Evolutionary conservation across 2,113 vertebrate genomes (phyloP).

Genomic region (Zingel zingel): DNA sequence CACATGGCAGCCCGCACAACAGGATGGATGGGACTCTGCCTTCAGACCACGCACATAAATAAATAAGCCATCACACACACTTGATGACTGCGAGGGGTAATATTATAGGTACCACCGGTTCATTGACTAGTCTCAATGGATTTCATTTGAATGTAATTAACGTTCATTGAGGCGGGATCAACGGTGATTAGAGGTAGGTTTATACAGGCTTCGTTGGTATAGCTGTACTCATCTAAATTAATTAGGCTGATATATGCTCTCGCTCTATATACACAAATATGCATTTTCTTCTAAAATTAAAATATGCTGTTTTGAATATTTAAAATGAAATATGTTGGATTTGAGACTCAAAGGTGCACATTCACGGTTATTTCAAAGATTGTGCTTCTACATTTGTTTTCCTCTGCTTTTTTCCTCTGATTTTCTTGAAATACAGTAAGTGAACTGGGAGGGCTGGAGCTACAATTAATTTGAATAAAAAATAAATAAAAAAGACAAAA

Average conservation of each 20-base stretch:
- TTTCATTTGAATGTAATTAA: slow-evolving; percentile 67
- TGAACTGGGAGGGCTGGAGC: neutral
- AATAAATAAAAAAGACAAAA: slow-evolving; percentile 2
- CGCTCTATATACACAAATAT: slow-evolving; percentile 19
- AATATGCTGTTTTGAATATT: neutral
- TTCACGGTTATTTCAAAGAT: neutral
- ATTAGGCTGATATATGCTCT: slow-evolving; percentile 49
- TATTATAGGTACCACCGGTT: slow-evolving; percentile 52
- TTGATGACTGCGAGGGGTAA: slow-evolving; percentile 41
- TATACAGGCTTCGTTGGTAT: slow-evolving; percentile 43
- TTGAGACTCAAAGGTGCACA: neutral
- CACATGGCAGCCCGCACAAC: slow-evolving; percentile 33
- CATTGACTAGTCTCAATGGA: slow-evolving; percentile 59
- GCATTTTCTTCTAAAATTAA: slow-evolving; percentile 2
- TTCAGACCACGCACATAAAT: slow-evolving; percentile 18
- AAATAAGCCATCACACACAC: slow-evolving; percentile 53
- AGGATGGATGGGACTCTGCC: slow-evolving; percentile 34
- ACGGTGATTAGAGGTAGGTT: slow-evolving; percentile 50
- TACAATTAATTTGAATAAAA: neutral
- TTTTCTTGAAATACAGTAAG: slow-evolving; percentile 3
- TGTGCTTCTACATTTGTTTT: too few relatives aligned
- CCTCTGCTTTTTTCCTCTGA: too few relatives aligned
- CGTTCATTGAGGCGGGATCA: slow-evolving; percentile 58
- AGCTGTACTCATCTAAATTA: slow-evolving; percentile 36
- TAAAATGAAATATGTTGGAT: neutral